A percentile compares a stretch with the other conserved stretches of the same genome.
phyloP scores from a whole-genome alignment of 2,888 invertebrate species.

The Plusia festucae region DNA sequence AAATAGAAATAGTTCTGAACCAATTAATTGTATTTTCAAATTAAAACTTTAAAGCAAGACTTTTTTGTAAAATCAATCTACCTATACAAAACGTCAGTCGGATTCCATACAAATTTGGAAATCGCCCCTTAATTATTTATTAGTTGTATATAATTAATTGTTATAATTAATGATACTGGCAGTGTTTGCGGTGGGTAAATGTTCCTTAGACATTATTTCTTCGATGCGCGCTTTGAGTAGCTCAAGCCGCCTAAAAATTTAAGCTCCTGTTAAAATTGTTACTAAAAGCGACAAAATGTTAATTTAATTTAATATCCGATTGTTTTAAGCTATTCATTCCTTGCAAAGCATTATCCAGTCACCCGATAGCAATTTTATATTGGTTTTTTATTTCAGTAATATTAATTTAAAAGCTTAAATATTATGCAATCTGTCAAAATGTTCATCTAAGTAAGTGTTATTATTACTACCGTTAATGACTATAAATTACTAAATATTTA shows the following conservation, averaged over 20 bases:
- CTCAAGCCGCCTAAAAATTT: constrained; percentile 79
- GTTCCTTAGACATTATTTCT: constrained; percentile 75
- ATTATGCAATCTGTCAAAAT: constrained; percentile 26
- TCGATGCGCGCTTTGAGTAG: constrained; percentile 78
- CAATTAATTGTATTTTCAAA: too few species aligned
- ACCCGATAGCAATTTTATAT: constrained; percentile 41
- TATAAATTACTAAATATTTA: too few species aligned
- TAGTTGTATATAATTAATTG: constrained; percentile 33
- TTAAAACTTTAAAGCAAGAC: too few species aligned
- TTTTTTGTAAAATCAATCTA: too few species aligned
- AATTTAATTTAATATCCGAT: neutral
- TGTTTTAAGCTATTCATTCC: constrained; percentile 37
- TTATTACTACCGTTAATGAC: too few species aligned
- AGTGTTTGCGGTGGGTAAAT: constrained; percentile 46
- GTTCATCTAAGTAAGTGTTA: too few species aligned
- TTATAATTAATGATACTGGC: constrained; percentile 42
- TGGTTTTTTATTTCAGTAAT: constrained; percentile 14
- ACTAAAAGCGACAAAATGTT: constrained; percentile 24
- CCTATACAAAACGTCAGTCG: too few species aligned
- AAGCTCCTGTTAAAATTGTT: constrained; percentile 56
- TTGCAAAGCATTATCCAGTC: constrained; percentile 34
- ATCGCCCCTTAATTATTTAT: constrained; percentile 1
- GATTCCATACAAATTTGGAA: too few species aligned
- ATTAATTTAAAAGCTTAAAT: neutral
- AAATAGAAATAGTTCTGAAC: too few species aligned